Base-by-base conservation (phyloP, 2,113 vertebrate species). In the Pseudolaguvia tuberculata region DNA sequence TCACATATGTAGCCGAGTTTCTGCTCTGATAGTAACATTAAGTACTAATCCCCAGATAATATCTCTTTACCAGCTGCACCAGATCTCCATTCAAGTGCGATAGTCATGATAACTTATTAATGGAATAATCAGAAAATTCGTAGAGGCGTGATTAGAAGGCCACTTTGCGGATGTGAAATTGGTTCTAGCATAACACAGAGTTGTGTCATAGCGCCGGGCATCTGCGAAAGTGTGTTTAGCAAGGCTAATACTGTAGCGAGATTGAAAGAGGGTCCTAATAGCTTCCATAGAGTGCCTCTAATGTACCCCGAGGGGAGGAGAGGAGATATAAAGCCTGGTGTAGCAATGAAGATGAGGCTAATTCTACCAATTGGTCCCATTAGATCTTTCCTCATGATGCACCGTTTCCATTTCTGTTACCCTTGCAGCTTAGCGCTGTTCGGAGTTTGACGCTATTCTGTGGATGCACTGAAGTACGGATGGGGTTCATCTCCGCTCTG, bases 171-270 rank as follows among this genome's bases (percentile, higher is more conserved):
- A 84, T 75, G 77, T 77, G 72, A 84, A 83, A 82, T 69, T 59
- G 42, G 18, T 72, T 68, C 73, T 76, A 59, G 78, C 77, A 79
- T 84, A 76, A 77, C 71, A 12, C 35, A 29, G 62, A 35, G 69
- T 63, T 62, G 76, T 83, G 81, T 83, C 42, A 25, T 75, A 58
- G 63, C 45, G 65, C 51, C 9, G 72, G 68, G 55, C 15, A 70
- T 56, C 75, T 58, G 18, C 58, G 52, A 70, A 83, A 75, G 82
- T 78, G 73, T 50, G 80, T 83, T 79, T 79, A 68, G 63, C 35
- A 14, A 50, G 68, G 55, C 55, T 63, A 76, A 80, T 73, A 57
- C 0, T 65, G 66, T 57, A 63, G 23, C 47, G 67, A 79, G 73
- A 55, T 69, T 70, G 59, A 83, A 83, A 42, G 47, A 48, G 65